Base-by-base conservation (phyloP, 2,888 invertebrate species). In the Diadromus collaris region DNA sequence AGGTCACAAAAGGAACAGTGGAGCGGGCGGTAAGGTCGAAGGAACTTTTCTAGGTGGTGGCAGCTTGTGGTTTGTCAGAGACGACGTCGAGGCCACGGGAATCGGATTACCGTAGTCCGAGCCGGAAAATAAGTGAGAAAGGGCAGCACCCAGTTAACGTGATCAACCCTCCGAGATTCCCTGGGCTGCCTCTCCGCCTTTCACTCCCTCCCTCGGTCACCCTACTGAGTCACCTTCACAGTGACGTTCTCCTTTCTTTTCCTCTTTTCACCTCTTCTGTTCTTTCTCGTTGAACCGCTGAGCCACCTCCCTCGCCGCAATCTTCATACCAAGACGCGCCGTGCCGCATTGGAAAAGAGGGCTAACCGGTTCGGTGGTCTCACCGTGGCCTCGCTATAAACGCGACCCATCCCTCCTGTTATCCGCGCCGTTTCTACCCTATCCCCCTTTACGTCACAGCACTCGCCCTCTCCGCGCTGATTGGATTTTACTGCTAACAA, bases 401-500 rank as follows among this genome's bases (percentile, higher is more conserved):
- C 71, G 60, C 61, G 24, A 46, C 65, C 64, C 68, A 27, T 69
- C 64, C 34, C 34, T 48, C 34, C 44, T 60, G 71, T 56, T 51
- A 48, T 38, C 54, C 60, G 67, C 60, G 38, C 67, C 54, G 48
- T 72, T 34, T 56, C 41, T 51, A 70, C 41, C 70, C 73, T 60
- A 67, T 32, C 76, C 54, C 38, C 38, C 38, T 10, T 63, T 21
- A 63, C 56, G 41, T 21, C 41, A 27, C 54, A 21, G 65, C 54
- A 54, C 63, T 44, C 61, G 65, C 71, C 71, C 64, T 70, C 76
- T 73, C 85, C 82, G 83, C 83, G 83, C 84, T 89, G 89, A 90
- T 90, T 89, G 86, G 86, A 89, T 90, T 90, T 89, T 84, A 88
- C 81, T 89, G 88, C 87, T 90, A 90, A 90, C 88, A 89, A 87